Evolutionary conservation across 2,113 vertebrate species (phyloP).

Genomic region (Phainopepla nitens): DNA sequence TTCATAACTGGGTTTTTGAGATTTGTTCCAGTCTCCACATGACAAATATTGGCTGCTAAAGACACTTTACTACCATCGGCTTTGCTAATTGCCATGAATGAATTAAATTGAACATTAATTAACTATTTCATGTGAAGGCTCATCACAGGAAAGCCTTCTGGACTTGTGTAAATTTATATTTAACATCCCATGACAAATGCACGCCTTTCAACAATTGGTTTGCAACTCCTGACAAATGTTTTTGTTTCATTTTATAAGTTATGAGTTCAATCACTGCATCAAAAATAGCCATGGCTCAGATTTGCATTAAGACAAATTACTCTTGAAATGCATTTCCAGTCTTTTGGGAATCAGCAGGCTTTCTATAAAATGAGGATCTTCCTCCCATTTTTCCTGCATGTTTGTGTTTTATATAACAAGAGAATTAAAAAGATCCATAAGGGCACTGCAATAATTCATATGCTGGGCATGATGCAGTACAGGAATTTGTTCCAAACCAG

Average conservation of each 20-base stretch:
- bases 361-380: conserved; percentile 31
- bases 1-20: background rate
- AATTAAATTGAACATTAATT: conserved; percentile 27
- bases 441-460: conserved; percentile 4
- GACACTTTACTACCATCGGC: background rate
- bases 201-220: conserved; percentile 12
- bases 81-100: conserved; percentile 41
- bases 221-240: conserved; percentile 36
- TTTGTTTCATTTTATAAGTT: background rate
- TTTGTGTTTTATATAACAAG: conserved; percentile 1
- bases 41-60: conserved; percentile 34
- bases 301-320: background rate
- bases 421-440: conserved; percentile 48
- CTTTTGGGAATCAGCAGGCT: conserved; percentile 18
- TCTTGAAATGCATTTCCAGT: conserved; percentile 16
- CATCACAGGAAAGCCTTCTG: conserved; percentile 30
- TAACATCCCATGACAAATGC: conserved; percentile 19
- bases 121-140: conserved; percentile 23
- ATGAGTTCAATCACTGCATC: background rate
- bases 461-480: background rate
- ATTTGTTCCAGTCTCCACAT: conserved; percentile 19
- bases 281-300: conserved; percentile 23
- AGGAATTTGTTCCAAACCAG: conserved; percentile 53
- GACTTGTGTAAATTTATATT: conserved; percentile 48
- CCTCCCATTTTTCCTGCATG: conserved; percentile 26